Evolutionary conservation across 2,888 invertebrate species (phyloP).

Genomic region (Drosophila kambysellisi): DNA sequence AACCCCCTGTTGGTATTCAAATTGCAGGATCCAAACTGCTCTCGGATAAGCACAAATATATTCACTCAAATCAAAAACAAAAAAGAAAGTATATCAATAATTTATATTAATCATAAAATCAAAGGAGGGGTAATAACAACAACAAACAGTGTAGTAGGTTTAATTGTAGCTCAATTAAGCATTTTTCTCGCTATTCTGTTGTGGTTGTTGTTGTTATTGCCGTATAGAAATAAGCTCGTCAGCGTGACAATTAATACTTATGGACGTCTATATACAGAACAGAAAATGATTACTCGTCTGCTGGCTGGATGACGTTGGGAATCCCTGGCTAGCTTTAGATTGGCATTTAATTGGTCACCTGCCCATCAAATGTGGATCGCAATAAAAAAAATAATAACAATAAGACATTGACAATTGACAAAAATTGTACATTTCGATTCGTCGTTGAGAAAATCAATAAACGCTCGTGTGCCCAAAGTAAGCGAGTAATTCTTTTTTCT

Average conservation of each 20-base stretch:
- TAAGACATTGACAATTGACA: conserved; percentile 1
- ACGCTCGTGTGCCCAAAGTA: conserved; percentile 29
- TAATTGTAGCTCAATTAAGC: conserved; percentile 68
- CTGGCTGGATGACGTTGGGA: conserved; percentile 70
- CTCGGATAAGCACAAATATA: conserved; percentile 19
- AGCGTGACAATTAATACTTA: conserved; percentile 26
- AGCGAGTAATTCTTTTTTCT: conserved; percentile 25
- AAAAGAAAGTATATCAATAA: neutral
- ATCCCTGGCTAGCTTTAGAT: conserved; percentile 66
- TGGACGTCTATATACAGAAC: conserved; percentile 14
- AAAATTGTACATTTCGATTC: conserved; percentile 1
- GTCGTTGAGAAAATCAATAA: conserved; percentile 54
- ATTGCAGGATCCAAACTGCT: neutral
- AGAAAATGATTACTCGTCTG: conserved; percentile 43
- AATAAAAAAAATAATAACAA: conserved; percentile 12
- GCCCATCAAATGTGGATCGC: conserved; percentile 60
- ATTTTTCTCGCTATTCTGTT: conserved; percentile 21
- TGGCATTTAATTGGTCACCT: conserved; percentile 64
- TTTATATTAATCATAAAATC: conserved; percentile 24
- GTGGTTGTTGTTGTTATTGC: conserved; percentile 16
- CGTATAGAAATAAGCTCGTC: conserved; percentile 43
- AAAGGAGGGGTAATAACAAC: neutral
- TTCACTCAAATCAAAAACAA: conserved; percentile 1
- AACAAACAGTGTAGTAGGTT: conserved; percentile 27
- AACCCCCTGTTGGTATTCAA: conserved; percentile 3